Conservation (phyloP, 2,888 invertebrate species). For the Orgyia antiqua region DNA sequence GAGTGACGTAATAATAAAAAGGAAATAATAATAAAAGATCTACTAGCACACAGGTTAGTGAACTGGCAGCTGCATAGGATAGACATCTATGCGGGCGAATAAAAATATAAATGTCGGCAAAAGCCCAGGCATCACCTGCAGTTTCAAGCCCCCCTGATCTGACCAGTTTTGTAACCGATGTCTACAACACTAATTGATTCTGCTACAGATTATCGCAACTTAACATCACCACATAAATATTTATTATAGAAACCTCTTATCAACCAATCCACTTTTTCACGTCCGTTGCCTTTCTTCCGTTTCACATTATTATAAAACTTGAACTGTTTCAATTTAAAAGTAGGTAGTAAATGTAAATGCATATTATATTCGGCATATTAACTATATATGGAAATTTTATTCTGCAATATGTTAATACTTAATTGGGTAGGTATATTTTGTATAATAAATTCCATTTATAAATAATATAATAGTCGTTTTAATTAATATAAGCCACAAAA, state of each 20-base stretch:
- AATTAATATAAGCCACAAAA: constrained; percentile 32
- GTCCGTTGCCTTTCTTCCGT: constrained; percentile 9
- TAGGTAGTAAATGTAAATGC: constrained; percentile 14
- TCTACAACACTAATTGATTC: constrained; percentile 17
- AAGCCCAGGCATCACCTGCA: constrained; percentile 31
- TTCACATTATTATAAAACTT: constrained; percentile 5
- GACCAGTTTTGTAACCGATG: constrained; percentile 10
- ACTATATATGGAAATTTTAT: constrained; percentile 9
- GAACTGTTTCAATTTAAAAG: constrained; percentile 6
- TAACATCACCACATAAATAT: constrained; percentile 8
- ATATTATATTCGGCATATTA: constrained; percentile 10
- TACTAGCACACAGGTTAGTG: constrained; percentile 55
- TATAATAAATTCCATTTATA: constrained; percentile 16
- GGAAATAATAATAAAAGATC: no score
- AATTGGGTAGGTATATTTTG: constrained; percentile 11
- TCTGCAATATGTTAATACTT: constrained; percentile 19
- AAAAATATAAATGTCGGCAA: constrained; percentile 16
- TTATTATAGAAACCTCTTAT: constrained; percentile 3
- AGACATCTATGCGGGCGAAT: constrained; percentile 36
- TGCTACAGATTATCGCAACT: constrained; percentile 12
- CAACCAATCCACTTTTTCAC: constrained; percentile 2
- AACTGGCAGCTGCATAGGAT: constrained; percentile 52
- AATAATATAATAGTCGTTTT: constrained; percentile 21
- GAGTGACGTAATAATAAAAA: no score
- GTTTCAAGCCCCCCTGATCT: constrained; percentile 15